A percentile compares a stretch with the other conserved stretches of the same genome.
Evolutionary conservation across 2,113 vertebrate genomes (phyloP).

Genomic region (Limanda limanda): DNA sequence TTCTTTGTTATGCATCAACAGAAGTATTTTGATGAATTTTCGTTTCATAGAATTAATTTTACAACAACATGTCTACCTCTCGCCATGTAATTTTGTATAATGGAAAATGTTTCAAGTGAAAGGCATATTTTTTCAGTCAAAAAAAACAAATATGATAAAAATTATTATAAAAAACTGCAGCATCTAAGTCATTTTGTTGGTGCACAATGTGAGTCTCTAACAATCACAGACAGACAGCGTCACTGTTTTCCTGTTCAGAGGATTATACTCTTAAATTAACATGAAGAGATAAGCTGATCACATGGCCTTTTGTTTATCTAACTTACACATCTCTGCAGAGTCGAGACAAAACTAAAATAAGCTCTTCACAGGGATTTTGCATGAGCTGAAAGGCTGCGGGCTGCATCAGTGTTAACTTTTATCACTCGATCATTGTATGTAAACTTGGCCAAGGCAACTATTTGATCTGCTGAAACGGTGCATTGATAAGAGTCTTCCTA

Average conservation of each 20-base stretch:
- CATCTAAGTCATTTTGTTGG: background rate
- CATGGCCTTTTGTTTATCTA: constrained; percentile 8
- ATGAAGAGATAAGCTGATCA: constrained; percentile 43
- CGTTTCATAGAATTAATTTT: background rate
- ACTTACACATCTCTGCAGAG: constrained; percentile 6
- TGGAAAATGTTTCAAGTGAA: background rate
- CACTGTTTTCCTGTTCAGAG: background rate
- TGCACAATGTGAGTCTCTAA: background rate
- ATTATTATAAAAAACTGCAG: background rate
- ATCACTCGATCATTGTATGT: constrained; percentile 65
- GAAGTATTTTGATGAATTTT: background rate
- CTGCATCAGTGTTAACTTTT: constrained; percentile 41
- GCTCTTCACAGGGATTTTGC: constrained; percentile 38
- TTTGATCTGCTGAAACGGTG: constrained; percentile 30
- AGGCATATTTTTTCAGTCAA: background rate
- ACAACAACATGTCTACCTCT: background rate
- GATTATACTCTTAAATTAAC: constrained; percentile 18
- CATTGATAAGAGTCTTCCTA: constrained; percentile 13
- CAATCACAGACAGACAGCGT: background rate
- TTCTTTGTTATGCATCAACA: no score
- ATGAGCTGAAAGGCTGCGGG: constrained; percentile 36
- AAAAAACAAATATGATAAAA: background rate
- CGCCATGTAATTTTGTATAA: background rate
- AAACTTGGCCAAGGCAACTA: constrained; percentile 21
- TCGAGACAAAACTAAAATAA: constrained; percentile 13